A percentile compares a stretch with the other conserved stretches of the same genome.
Conservation (phyloP, 2,797 vertebrate genomes). For the Sparidentex hasta region DNA sequence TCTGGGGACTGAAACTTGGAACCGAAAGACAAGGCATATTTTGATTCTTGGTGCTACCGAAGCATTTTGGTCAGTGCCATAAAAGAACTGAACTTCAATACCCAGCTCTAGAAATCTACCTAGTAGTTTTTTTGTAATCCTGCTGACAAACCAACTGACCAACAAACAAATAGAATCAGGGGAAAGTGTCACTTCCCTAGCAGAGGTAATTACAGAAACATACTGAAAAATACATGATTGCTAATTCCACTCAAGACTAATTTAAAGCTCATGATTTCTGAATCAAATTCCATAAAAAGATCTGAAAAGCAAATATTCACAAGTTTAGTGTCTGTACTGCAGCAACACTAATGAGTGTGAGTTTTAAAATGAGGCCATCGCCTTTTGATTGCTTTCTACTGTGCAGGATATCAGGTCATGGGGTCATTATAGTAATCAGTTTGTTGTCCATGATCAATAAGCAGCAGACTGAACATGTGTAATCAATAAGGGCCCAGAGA, state of each 20-base stretch:
- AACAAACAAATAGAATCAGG: no score
- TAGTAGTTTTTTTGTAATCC: no score
- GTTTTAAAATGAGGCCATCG: conserved; percentile 32
- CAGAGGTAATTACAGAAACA: no score
- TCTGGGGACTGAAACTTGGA: no score
- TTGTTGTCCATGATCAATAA: conserved; percentile 56
- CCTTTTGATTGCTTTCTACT: conserved; percentile 20
- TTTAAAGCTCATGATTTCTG: rapidly evolving
- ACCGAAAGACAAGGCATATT: no score
- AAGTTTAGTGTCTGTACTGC: not conserved
- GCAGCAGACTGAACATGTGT: conserved; percentile 45
- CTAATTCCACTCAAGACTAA: not conserved
- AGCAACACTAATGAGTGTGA: not conserved
- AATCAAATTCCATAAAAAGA: not conserved
- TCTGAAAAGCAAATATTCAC: conserved; percentile 8
- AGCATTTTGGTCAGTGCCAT: no score
- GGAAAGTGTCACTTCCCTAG: no score
- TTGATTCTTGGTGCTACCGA: no score
- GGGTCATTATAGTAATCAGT: conserved; percentile 46
- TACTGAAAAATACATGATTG: no score
- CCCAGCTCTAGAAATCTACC: no score
- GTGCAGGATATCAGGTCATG: conserved; percentile 37
- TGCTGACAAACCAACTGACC: no score
- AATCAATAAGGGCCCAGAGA: conserved; percentile 29
- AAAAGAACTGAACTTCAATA: no score